Percentiles rank a stretch among this genome's conserved stretches.
These are phyloP conservation scores for Petrolisthes manimaculis DNA, from an alignment of 2,888 invertebrate genomes.

Conservation along the genomic window DNA sequence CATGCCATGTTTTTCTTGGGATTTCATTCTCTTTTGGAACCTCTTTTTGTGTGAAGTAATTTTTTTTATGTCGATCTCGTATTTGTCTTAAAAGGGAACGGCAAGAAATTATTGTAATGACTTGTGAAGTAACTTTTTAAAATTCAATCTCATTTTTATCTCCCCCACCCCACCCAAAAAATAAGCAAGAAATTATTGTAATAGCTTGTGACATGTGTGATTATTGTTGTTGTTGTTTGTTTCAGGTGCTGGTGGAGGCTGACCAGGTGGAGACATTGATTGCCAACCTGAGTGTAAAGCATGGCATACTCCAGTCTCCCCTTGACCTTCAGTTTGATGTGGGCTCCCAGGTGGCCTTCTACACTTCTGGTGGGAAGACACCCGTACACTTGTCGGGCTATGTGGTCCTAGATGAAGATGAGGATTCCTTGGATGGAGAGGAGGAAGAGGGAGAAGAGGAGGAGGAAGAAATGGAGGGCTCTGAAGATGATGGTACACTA, in stretches of 20 bases:
- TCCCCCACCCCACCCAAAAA: no score
- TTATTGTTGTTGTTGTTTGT: no score
- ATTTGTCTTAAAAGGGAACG: no score
- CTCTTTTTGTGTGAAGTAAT: no score
- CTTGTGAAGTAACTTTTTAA: neutral
- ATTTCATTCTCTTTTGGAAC: no score
- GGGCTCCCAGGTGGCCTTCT: constrained; percentile 38
- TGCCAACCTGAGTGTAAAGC: constrained; percentile 35
- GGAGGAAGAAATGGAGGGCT: constrained; percentile 15
- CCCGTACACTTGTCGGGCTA: constrained; percentile 40
- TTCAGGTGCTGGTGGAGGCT: constrained; percentile 43
- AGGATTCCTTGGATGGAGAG: neutral
- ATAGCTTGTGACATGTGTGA: neutral
- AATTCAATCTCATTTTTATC: no score
- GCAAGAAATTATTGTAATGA: neutral
- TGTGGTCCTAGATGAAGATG: constrained; percentile 16
- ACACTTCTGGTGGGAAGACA: constrained; percentile 29
- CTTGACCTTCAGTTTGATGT: constrained; percentile 42
- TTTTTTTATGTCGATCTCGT: no score
- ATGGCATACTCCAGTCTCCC: constrained; percentile 39
- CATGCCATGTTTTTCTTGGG: no score
- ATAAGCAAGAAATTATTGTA: neutral
- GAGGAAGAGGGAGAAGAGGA: neutral
- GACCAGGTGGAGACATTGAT: constrained; percentile 30
- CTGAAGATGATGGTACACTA: neutral